Evolutionary conservation across 1,140 invertebrate species (phyloP).

Genomic region (Zaprionus taronus): DNA sequence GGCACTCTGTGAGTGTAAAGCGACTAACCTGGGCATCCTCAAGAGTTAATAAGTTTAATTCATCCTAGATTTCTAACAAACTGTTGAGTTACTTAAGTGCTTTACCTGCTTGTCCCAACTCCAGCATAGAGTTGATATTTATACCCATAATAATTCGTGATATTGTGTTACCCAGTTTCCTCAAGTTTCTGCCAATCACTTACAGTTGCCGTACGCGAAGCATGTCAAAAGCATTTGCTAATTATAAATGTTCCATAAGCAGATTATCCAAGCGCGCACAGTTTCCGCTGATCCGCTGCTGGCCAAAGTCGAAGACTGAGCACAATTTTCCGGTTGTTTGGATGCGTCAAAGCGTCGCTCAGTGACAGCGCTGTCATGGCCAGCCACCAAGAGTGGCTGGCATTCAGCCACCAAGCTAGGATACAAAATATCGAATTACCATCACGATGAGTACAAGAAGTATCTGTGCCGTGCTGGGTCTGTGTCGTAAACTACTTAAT

Average conservation of each 20-base stretch:
- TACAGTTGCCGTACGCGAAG: conserved; percentile 23
- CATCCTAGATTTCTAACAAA: too few relatives aligned
- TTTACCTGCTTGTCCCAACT: background rate
- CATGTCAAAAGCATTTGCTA: conserved; percentile 36
- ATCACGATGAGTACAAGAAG: background rate
- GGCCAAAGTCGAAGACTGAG: conserved; percentile 17
- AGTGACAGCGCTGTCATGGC: conserved; percentile 29
- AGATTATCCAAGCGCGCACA: conserved; percentile 18
- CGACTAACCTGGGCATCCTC: too few relatives aligned
- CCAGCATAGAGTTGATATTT: background rate
- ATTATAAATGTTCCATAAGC: conserved; percentile 49
- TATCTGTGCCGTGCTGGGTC: conserved; percentile 36
- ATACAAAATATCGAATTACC: conserved; percentile 65
- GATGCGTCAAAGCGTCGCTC: conserved; percentile 24
- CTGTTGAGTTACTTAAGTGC: too few relatives aligned
- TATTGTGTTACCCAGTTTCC: background rate
- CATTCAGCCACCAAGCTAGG: background rate
- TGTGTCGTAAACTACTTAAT: conserved; percentile 68
- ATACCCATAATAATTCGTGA: background rate
- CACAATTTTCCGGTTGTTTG: conserved; percentile 45
- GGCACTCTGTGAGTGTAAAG: too few relatives aligned
- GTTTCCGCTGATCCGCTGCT: conserved; percentile 5
- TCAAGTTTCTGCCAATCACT: conserved; percentile 32
- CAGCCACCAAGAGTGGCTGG: conserved; percentile 4
- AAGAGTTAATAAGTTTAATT: too few relatives aligned